These are phyloP conservation scores for Brachylomia viminalis DNA, from an alignment of 2,888 invertebrate genomes.

Conservation along the genomic window DNA sequence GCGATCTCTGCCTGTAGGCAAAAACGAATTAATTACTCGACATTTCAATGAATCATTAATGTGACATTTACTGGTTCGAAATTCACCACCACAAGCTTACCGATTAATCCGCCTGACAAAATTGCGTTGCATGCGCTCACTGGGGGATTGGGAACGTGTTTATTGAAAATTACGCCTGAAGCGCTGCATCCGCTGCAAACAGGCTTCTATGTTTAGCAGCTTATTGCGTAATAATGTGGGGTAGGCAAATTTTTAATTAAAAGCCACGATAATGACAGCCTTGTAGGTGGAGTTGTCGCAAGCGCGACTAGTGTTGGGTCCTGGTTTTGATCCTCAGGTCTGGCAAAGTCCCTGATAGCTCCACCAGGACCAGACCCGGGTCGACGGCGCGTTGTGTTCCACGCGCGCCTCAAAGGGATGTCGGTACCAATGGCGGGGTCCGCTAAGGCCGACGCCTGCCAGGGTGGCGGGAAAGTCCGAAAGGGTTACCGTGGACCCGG, in stretches of 20 bases:
- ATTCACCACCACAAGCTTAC: constrained; percentile 31
- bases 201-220: not conserved
- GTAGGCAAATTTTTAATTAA: not conserved
- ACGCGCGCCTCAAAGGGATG: too few species aligned
- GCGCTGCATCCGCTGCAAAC: not conserved
- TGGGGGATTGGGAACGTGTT: constrained; percentile 16
- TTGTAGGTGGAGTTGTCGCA: not conserved
- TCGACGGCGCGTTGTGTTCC: too few species aligned
- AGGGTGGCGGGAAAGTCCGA: too few species aligned
- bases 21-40: constrained; percentile 23
- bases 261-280: not conserved
- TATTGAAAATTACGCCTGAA: constrained; percentile 39
- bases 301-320: not conserved
- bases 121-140: constrained; percentile 22
- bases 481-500: too few species aligned
- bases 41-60: constrained; percentile 37
- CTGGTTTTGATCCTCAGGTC: not conserved
- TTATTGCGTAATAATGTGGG: constrained; percentile 11
- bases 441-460: too few species aligned
- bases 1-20: not conserved
- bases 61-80: constrained; percentile 27
- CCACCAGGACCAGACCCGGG: too few species aligned
- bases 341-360: too few species aligned
- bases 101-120: constrained; percentile 43
- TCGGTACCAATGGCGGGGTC: too few species aligned